Evolutionary conservation across 2,888 invertebrate species (phyloP).

Genomic region (Drymonia ruficornis): DNA sequence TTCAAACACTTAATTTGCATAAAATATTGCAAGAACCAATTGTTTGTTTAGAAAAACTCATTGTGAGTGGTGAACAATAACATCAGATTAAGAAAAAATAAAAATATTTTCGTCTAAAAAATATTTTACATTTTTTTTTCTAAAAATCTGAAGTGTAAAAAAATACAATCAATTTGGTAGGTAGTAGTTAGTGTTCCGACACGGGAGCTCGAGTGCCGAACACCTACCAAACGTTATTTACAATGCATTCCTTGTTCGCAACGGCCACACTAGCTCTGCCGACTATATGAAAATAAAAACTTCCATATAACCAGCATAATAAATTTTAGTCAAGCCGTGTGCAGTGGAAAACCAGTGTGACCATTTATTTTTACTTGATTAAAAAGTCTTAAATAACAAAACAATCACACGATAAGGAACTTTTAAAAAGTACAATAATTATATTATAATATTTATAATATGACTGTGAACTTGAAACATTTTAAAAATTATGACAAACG

Average conservation of each 20-base stretch:
- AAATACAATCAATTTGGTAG: slow-evolving; percentile 69
- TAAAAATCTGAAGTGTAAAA: slow-evolving; percentile 12
- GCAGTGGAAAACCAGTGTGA: slow-evolving; percentile 57
- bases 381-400: slow-evolving; percentile 68
- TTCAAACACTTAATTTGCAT: slow-evolving; percentile 5
- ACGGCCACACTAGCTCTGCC: slow-evolving; percentile 63
- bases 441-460: slow-evolving; percentile 54
- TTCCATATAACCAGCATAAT: slow-evolving; percentile 43
- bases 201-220: slow-evolving; percentile 65
- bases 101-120: slow-evolving; percentile 20
- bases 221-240: slow-evolving; percentile 81
- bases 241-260: slow-evolving; percentile 71
- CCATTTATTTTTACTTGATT: slow-evolving; percentile 51
- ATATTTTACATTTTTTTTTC: background rate
- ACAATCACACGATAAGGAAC: slow-evolving; percentile 77
- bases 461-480: slow-evolving; percentile 49
- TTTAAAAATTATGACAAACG: background rate
- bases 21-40: background rate
- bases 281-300: slow-evolving; percentile 44
- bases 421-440: slow-evolving; percentile 71
- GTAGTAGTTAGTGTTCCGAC: slow-evolving; percentile 62
- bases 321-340: slow-evolving; percentile 49
- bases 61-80: slow-evolving; percentile 42
- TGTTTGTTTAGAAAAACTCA: slow-evolving; percentile 49
- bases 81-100: slow-evolving; percentile 39